phyloP scores from a whole-genome alignment of 1,140 invertebrate species.

The Lamellibrachia luymesi region DNA sequence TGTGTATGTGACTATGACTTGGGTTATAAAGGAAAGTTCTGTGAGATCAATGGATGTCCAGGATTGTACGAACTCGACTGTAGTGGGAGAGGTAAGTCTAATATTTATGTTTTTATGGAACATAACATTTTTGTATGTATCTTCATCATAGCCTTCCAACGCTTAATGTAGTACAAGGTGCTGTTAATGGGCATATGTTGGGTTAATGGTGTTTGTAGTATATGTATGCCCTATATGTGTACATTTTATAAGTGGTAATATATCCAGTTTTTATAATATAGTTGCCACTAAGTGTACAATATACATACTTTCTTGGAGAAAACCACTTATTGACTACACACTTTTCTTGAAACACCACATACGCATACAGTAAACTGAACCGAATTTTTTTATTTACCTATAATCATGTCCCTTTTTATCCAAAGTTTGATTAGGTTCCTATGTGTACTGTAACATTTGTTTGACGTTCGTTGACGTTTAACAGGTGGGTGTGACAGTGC shows the following conservation, averaged over 20 bases:
- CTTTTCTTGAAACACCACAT: too few species aligned
- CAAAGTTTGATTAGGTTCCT: neutral
- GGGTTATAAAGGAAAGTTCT: constrained; percentile 45
- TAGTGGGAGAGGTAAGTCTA: constrained; percentile 37
- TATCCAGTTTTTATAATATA: too few species aligned
- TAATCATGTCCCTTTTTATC: neutral
- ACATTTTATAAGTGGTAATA: too few species aligned
- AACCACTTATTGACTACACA: too few species aligned
- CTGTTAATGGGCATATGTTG: too few species aligned
- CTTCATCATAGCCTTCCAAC: neutral
- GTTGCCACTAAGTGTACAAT: too few species aligned
- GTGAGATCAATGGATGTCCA: constrained; percentile 46
- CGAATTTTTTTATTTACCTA: neutral
- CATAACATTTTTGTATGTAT: neutral
- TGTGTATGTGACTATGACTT: constrained; percentile 42
- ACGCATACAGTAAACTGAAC: too few species aligned
- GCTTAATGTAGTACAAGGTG: too few species aligned
- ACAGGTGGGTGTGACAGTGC: constrained; percentile 43
- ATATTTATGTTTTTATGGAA: neutral
- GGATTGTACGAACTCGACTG: constrained; percentile 41
- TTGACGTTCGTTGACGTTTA: constrained; percentile 11
- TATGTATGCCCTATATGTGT: too few species aligned
- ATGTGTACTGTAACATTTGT: neutral
- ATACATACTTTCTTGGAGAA: too few species aligned
- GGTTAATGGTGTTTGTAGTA: too few species aligned